phyloP scores from a whole-genome alignment of 1,140 invertebrate genomes.

The Hesperophylax magnus region DNA sequence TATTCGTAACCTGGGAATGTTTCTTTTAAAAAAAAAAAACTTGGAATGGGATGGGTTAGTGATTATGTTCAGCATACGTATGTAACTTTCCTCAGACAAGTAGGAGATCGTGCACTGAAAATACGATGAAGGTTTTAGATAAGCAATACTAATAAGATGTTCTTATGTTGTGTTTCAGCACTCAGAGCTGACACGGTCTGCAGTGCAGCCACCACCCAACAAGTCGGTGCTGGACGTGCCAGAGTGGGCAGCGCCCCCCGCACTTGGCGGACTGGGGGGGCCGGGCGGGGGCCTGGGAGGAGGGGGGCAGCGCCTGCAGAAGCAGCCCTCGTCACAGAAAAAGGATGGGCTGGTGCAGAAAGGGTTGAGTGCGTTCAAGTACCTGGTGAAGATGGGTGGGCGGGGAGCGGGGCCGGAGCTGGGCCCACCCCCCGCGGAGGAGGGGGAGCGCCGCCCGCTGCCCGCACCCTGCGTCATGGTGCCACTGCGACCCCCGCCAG shows the following conservation, averaged over 20 bases:
- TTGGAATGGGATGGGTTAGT: no score
- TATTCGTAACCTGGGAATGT: no score
- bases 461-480: conserved; percentile 66
- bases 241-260: conserved; percentile 64
- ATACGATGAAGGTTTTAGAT: no score
- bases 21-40: no score
- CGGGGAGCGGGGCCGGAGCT: conserved; percentile 61
- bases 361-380: conserved; percentile 60
- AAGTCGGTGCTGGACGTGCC: conserved; percentile 71
- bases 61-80: no score
- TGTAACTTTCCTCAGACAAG: no score
- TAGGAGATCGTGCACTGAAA: no score
- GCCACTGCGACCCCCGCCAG: conserved; percentile 62
- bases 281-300: neutral
- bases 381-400: conserved; percentile 50
- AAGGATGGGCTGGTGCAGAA: conserved; percentile 68
- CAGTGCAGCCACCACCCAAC: conserved; percentile 70
- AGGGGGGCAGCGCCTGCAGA: neutral
- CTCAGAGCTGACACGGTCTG: conserved; percentile 70
- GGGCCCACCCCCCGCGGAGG: conserved; percentile 21
- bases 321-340: conserved; percentile 60
- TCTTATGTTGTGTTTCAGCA: conserved; percentile 61
- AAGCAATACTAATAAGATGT: no score
- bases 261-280: conserved; percentile 8
- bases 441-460: conserved; percentile 19